Evolutionary conservation across 1,140 invertebrate species (phyloP), one percentile per base, ranked within the genome.

Genomic region (Drosophila serrata): DNA sequence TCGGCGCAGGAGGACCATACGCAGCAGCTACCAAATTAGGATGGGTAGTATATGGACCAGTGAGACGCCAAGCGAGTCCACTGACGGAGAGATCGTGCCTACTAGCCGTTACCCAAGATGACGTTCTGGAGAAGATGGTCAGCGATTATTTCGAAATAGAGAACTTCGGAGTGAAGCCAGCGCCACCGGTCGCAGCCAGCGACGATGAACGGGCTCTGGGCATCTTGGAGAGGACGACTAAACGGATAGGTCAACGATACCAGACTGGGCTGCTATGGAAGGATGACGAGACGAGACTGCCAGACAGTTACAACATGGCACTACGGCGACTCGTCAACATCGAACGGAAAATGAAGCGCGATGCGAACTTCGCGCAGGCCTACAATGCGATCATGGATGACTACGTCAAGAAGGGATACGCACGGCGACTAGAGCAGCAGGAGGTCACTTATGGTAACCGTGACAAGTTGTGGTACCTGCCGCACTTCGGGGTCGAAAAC

Each of bases 121-220:
- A 67, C 22, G 9, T n/a, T 31, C n/a, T 60, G 56, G 24, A 69
- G 6, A 17, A 45, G 65, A 69, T 60, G 46, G 43, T 53, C 37
- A 17, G 49, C 19, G 58, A 60, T 19, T 24, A 24, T 24, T 24
- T 24, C 24, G 24, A 24, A 24, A 4, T 24, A 4, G 24, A 61
- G 22, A 61, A 51, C 12, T 24, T 24, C 24, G 24, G 24, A 24
- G 24, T 24, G 24, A 24, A 24, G 40, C 17, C 15, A 9, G 40
- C 9, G 33, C 63, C 63, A 8, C n/a, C n/a, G 12, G n/a, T 43
- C 39, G n/a, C 39, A 42, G 39, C 8, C 11, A 12, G 17, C 40
- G 33, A 12, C 33, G 33, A 35, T 4, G 33, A 4, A 13, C 33
- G 12, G 12, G 33, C 12, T 9, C 33, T 13, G 12, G 11, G 12